A percentile compares a stretch with the other conserved stretches of the same genome.
These are phyloP conservation scores for Oppia nitens DNA, from an alignment of 1,140 invertebrate species.

Conservation along the genomic window DNA sequence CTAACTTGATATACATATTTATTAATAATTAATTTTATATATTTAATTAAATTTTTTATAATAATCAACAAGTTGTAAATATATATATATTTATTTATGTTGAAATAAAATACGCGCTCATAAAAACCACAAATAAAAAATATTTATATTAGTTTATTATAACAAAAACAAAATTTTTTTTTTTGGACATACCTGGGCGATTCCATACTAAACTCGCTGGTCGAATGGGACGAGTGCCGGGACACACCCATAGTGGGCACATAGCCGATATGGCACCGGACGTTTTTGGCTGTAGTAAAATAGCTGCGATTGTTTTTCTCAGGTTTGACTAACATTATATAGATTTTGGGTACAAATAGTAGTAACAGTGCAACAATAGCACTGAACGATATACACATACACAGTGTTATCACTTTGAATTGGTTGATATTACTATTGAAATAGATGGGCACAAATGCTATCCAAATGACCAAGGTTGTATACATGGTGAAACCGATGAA, in stretches of 20 bases:
- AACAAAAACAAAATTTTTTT: too few species aligned
- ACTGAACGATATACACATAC: conserved; percentile 47
- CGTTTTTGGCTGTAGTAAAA: conserved; percentile 58
- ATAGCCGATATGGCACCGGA: conserved; percentile 56
- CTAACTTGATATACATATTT: too few species aligned
- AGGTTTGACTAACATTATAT: conserved; percentile 54
- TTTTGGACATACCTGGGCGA: conserved; percentile 23
- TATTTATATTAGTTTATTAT: too few species aligned
- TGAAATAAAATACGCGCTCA: too few species aligned
- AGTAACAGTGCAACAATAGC: conserved; percentile 55
- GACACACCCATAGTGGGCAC: conserved; percentile 17
- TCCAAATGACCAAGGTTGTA: conserved; percentile 70
- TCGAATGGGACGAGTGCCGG: conserved; percentile 23
- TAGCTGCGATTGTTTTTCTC: conserved; percentile 57
- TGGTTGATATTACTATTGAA: conserved; percentile 54
- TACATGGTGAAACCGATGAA: conserved; percentile 74
- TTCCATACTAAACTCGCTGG: conserved; percentile 23
- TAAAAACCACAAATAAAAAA: too few species aligned
- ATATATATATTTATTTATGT: too few species aligned
- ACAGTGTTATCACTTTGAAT: conserved; percentile 48
- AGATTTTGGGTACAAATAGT: conserved; percentile 59
- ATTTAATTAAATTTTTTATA: too few species aligned
- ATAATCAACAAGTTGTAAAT: too few species aligned
- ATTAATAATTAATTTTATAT: too few species aligned
- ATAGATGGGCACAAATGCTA: conserved; percentile 71